Evolutionary conservation across 2,113 vertebrate genomes (phyloP), one percentile per base, ranked within the genome.

Genomic region (Menidia beryllina): DNA sequence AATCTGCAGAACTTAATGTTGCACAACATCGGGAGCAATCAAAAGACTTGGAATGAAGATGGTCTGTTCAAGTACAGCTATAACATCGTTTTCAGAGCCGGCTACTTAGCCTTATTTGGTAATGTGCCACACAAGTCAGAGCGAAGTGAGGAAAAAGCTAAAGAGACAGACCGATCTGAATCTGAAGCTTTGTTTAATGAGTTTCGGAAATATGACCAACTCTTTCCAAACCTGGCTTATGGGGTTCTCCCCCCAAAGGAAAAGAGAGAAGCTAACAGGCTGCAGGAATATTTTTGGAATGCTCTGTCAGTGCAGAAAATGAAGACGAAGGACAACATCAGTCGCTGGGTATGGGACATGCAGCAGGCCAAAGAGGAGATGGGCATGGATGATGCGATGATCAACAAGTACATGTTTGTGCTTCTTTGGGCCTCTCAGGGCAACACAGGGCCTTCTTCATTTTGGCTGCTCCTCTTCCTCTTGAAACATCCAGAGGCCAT

Each of bases 371-470:
- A 93, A 66, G 72, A 64, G 4, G 94, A 96, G 47, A 0, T 0
- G 0, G 94, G 93, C 0, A 58, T 92, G 2, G 38, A 91, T 0
- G 86, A 93, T 0, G 75, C 76, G 20, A 97, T 96, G 95, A 81
- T 91, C 64, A 84, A 88, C 72, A 91, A 91, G 8, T 95, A 93
- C 79, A 95, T 95, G 94, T 94, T 99, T 54, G 59, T 96, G 80
- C 93, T 98, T 3, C 95, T 98, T 9, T 98, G 96, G 96, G 96
- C 96, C 0, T 96, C 97, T 36, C 97, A 97, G 74, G 91, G 95
- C 1, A 99, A 98, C 80, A 97, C 96, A 0, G 96, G 96, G 0
- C 95, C 96, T 0, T 84, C 94, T 7, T 62, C 95, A 0, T 98
- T 98, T 89, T 99, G 97, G 97, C 88, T 95, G 19, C 93, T 98